Evolutionary conservation across 2,113 vertebrate species (phyloP), one percentile per base, ranked within the genome.

Genomic region (Turdus rufiventris): DNA sequence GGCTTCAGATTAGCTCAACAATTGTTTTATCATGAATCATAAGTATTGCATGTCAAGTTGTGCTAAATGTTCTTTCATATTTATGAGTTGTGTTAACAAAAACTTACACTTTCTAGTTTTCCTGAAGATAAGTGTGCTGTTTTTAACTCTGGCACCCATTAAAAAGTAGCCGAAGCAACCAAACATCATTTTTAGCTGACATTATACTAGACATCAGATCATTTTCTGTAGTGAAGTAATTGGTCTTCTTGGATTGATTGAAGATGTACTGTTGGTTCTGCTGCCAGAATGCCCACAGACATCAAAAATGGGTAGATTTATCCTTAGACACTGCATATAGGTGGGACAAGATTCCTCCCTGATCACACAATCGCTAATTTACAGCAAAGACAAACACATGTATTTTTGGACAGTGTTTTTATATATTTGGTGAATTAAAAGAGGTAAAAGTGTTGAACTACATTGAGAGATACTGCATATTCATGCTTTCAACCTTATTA

Each of bases 291-390:
- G 13, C 6, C 17, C 50, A 12, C 8, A 45, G 5, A 12, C 3
- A 12, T 33, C 29, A 67, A 74, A 66, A 81, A 89, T 14, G 3
- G 6, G 1, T 47, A 42, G 2, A 8, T 36, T 86, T 91, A 18
- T 47, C 13, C 4, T 3, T 10, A 51, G 7, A 36, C 12, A 29
- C 4, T 5, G 8, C 4, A 6, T 8, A 33, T 14, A 4, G 6
- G 12, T 63, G n/a, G 50, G 12, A 33, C 17, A 40, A 9, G 2
- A 10, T 33, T 5, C 2, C 1, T 9, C 26, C 20, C 70, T 70
- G 13, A 47, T 34, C 11, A 40, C 28, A 31, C 16, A 33, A 17
- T n/a, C 21, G 38, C 24, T 53, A 5, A 4, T 57, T 63, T 67
- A 71, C 26, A 79, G 19, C 7, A 40, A 18, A 81, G 20, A 9